These are phyloP conservation scores for Lutraria lutraria DNA, from an alignment of 2,888 invertebrate species.

Conservation along the genomic window DNA sequence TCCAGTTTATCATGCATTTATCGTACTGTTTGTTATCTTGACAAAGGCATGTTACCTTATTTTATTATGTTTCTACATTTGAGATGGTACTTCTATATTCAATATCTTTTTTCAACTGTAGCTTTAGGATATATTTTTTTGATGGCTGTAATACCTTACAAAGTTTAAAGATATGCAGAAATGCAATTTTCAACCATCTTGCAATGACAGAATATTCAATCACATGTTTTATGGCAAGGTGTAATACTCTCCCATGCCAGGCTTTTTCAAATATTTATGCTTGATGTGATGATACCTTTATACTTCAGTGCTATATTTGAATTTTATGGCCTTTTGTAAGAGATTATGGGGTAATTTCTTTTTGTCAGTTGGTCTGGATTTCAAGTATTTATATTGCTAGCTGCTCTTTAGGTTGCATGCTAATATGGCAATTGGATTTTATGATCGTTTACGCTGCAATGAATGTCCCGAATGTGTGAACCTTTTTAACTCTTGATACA, in stretches of 20 bases:
- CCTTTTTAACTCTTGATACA: slow-evolving; percentile 8
- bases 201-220: background rate
- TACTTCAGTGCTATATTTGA: background rate
- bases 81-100: no score
- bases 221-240: background rate
- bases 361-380: background rate
- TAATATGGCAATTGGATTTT: slow-evolving; percentile 26
- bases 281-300: background rate
- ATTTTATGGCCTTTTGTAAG: slow-evolving; percentile 22
- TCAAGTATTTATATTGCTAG: slow-evolving; percentile 14
- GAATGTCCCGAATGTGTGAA: slow-evolving; percentile 12
- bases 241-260: background rate
- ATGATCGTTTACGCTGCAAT: slow-evolving; percentile 19
- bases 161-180: no score
- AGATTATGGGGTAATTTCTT: slow-evolving; percentile 13
- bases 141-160: no score
- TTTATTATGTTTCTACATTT: no score
- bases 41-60: no score
- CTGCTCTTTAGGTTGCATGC: slow-evolving; percentile 24
- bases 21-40: no score
- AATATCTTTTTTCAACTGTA: no score
- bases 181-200: no score
- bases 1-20: no score
- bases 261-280: slow-evolving; percentile 12
- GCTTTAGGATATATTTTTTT: no score